These are phyloP conservation scores for Ciona savignyi DNA, from an alignment of 23 tunicate species.

Conservation along the genomic window DNA sequence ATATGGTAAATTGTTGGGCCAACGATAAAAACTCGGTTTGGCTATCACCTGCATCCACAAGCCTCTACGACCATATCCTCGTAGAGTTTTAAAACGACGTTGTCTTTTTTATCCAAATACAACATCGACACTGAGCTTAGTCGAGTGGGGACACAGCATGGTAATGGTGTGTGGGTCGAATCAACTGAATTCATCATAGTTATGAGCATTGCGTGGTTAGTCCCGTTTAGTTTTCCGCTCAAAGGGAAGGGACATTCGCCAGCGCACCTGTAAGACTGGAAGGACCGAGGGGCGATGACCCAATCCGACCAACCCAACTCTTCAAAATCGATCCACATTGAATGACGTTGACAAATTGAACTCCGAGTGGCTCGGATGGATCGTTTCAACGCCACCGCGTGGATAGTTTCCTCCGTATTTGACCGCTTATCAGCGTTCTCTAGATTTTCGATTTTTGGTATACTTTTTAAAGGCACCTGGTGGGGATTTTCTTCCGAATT, in stretches of 20 bases:
- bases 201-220: constrained; percentile 67
- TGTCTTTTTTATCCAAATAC: constrained; percentile 53
- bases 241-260: constrained; percentile 85
- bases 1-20: no score
- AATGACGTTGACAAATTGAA: constrained; percentile 40
- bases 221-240: constrained; percentile 45
- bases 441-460: no score
- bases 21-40: no score
- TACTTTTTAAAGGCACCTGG: neutral
- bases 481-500: neutral
- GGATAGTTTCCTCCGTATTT: neutral
- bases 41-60: constrained; percentile 60
- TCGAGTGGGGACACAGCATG: constrained; percentile 76
- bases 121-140: constrained; percentile 39
- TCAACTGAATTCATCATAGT: constrained; percentile 73
- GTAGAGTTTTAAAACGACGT: constrained; percentile 59
- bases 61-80: constrained; percentile 71
- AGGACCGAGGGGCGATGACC: constrained; percentile 74
- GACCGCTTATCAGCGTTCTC: neutral
- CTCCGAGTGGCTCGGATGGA: constrained; percentile 7
- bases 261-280: constrained; percentile 67
- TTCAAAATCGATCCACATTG: constrained; percentile 59
- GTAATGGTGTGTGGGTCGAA: constrained; percentile 26
- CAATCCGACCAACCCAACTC: constrained; percentile 81
- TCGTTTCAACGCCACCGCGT: neutral